Evolutionary conservation across 2,113 vertebrate species (phyloP).

Genomic region (Eulemur macaco): DNA sequence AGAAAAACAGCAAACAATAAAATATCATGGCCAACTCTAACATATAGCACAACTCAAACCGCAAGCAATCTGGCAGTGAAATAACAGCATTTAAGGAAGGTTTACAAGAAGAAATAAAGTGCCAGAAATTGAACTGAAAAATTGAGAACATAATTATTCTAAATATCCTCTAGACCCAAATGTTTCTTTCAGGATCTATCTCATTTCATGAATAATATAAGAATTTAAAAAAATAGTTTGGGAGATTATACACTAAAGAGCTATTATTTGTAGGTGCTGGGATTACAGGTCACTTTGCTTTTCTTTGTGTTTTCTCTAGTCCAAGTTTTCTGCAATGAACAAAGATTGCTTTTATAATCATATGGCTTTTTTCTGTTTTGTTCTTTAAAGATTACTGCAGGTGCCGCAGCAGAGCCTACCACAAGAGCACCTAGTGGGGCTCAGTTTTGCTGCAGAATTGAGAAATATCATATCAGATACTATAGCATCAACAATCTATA

Average conservation of each 20-base stretch:
- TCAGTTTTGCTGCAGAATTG: neutral
- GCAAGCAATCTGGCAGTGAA: neutral
- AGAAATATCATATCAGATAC: neutral
- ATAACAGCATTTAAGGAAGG: constrained; percentile 5
- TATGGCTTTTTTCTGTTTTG: neutral
- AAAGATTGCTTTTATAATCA: neutral
- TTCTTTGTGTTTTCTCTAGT: neutral
- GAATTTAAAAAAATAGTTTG: neutral
- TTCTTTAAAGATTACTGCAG: neutral
- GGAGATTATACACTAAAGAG: neutral
- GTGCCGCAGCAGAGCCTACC: neutral
- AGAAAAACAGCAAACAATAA: neutral
- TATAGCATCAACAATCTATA: neutral
- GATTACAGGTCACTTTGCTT: neutral
- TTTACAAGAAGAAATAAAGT: constrained; percentile 29
- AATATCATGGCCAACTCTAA: neutral
- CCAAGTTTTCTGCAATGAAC: neutral
- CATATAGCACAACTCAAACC: neutral
- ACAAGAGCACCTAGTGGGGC: neutral
- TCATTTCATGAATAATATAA: neutral
- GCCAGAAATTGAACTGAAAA: neutral
- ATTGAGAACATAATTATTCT: neutral
- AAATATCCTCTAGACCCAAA: neutral
- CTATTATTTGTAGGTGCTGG: neutral
- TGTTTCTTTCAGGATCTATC: neutral